Base-by-base conservation (phyloP, 2,888 invertebrate genomes). In the Fragum whitleyi region DNA sequence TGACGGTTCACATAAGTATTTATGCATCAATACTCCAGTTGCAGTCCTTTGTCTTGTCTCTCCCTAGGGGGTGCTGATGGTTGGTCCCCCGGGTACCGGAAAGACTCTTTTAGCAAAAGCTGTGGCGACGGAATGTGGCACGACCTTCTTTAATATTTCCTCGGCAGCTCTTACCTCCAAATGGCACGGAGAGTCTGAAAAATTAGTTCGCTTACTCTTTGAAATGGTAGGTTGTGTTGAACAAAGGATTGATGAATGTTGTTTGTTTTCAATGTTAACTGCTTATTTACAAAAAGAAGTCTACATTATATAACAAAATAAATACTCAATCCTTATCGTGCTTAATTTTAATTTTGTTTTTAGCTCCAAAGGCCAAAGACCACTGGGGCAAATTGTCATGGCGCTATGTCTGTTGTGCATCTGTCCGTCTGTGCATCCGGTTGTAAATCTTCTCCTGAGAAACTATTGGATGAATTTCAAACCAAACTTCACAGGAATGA, bases 131-230 rank as follows among this genome's bases (percentile, higher is more conserved):
- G 95, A 95, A 87, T 95, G 95, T 86, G 94, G 94, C 42, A 94
- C 95, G 2, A 95, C 95, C 9, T 95, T 95, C 91, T 95, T 95
- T 91, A 94, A 98, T 94, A 98, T 99, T 1, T 98, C 98, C 16
- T 98, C 98, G 0, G 98, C 98, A 0, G 98, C 98, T 0, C 95
- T 99, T 81, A 98, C 98, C 21, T 98, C 98, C 23, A 99, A 99
- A 95, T 99, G 98, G 95, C 96, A 99, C 74, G 99, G 99, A 21
- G 99, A 99, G 95, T 98, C 98, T 0, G 99, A 99, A 95, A 99
- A 99, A 95, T 96, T 99, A 91, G 98, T 99, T 85, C 96, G 98
- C 79, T 94, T 99, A 73, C 95, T 99, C 0, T 99, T 99, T 94
- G 99, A 99, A 95, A 99, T 99, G 98, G 97, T 97, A 93, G 32